Percentiles rank a stretch among this genome's conserved stretches.
These are phyloP conservation scores for Stegodyphus mimosarum DNA, from an alignment of 1,140 invertebrate genomes.

Conservation along the genomic window DNA sequence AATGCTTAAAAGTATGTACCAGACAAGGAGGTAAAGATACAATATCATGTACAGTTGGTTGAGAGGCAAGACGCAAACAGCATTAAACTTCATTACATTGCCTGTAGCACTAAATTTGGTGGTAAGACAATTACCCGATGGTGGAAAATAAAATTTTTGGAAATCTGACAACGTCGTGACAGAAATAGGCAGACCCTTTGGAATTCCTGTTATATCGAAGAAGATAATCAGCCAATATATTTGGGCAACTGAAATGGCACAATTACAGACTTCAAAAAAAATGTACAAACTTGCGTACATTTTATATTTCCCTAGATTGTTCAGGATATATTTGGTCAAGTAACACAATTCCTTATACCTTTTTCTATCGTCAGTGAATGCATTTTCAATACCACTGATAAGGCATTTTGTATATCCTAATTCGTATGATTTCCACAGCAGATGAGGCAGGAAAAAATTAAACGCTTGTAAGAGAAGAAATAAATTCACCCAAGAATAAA, in stretches of 20 bases:
- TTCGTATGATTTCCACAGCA: conserved; percentile 39
- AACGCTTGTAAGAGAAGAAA: conserved; percentile 32
- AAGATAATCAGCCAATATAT: conserved; percentile 36
- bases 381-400: not conserved
- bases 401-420: conserved; percentile 3
- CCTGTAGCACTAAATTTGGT: not conserved
- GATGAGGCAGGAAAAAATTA: conserved; percentile 29
- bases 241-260: conserved; percentile 4
- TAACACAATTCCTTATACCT: conserved; percentile 16
- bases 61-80: conserved; percentile 5
- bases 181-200: not conserved
- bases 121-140: not conserved
- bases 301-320: conserved; percentile 32
- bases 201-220: conserved; percentile 39
- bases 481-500: conserved; percentile 43
- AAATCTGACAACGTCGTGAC: conserved; percentile 33
- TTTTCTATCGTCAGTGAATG: not conserved
- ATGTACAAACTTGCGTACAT: conserved; percentile 16
- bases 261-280: conserved; percentile 36
- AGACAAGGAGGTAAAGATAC: conserved; percentile 36
- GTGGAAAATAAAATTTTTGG: conserved; percentile 33
- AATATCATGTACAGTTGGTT: conserved; percentile 38
- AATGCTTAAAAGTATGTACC: conserved; percentile 30
- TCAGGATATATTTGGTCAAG: conserved; percentile 26
- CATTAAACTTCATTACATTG: not conserved